Percentiles rank a stretch among this genome's conserved stretches.
These are phyloP conservation scores for Drosophila infuscata DNA, from an alignment of 2,888 invertebrate species.

Conservation along the genomic window DNA sequence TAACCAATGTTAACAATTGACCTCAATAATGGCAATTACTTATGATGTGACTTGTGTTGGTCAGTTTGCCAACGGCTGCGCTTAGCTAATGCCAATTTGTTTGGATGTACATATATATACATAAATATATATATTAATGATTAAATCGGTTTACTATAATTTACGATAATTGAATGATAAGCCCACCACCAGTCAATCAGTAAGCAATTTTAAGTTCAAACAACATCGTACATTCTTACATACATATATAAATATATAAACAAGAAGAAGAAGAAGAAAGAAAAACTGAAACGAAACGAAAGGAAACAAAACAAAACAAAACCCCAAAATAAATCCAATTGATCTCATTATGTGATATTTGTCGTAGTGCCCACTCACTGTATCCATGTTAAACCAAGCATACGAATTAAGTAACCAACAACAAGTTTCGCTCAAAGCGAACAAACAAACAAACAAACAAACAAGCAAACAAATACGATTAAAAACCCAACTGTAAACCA, in stretches of 20 bases:
- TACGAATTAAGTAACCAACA: constrained; percentile 49
- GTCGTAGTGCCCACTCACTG: constrained; percentile 79
- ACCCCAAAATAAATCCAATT: constrained; percentile 77
- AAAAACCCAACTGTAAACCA: constrained; percentile 25
- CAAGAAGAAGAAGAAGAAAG: constrained; percentile 1
- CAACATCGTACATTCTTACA: constrained; percentile 54
- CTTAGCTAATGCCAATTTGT: constrained; percentile 10
- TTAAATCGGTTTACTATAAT: constrained; percentile 31
- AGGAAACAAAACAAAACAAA: constrained; percentile 35
- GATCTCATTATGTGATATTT: constrained; percentile 83
- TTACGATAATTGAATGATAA: constrained; percentile 44
- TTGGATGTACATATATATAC: constrained; percentile 12
- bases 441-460: constrained; percentile 18
- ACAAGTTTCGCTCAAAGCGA: constrained; percentile 57
- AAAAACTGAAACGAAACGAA: constrained; percentile 22
- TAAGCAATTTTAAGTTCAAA: constrained; percentile 63
- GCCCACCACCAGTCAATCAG: constrained; percentile 56
- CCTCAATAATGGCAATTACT: constrained; percentile 27
- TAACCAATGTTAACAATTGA: constrained; percentile 9
- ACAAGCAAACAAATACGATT: constrained; percentile 3
- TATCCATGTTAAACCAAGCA: constrained; percentile 60
- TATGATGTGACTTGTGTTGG: constrained; percentile 21
- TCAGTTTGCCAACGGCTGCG: constrained; percentile 16
- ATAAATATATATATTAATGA: constrained; percentile 1
- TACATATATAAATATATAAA: constrained; percentile 32